Conservation (phyloP, 53 echinoderm and acorn worm genomes). For the Stichopus horrens region DNA sequence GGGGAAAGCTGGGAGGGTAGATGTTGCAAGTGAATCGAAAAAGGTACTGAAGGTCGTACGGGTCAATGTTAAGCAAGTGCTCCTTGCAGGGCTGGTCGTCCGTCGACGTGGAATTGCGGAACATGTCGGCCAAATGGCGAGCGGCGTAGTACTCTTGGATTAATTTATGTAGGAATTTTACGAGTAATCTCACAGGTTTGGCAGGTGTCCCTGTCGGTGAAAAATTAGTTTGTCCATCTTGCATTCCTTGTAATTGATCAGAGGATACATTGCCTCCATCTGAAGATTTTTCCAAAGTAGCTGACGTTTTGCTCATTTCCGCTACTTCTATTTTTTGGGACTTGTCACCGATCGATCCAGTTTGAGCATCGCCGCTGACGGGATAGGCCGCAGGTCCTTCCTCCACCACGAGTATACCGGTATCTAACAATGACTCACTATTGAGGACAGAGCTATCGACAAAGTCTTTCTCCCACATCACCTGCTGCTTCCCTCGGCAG, state of each 20-base stretch:
- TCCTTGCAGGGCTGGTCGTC: not conserved
- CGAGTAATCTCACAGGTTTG: not conserved
- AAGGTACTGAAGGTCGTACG: constrained; percentile 6
- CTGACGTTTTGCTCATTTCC: not conserved
- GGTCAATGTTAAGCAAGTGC: not conserved
- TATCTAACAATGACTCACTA: too few species aligned
- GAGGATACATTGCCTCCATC: not conserved
- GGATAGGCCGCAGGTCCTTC: too few species aligned
- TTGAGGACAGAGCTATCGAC: too few species aligned
- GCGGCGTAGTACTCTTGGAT: not conserved
- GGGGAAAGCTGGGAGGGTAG: constrained; percentile 5
- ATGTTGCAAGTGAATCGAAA: not conserved
- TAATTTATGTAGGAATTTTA: not conserved
- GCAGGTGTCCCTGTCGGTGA: not conserved
- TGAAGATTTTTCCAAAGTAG: not conserved
- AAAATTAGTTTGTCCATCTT: not conserved
- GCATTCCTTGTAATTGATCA: not conserved
- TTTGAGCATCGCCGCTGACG: too few species aligned
- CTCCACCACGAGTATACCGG: too few species aligned
- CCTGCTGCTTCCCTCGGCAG: too few species aligned
- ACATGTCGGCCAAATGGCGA: not conserved
- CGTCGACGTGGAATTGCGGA: not conserved
- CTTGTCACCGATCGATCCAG: too few species aligned
- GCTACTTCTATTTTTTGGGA: not conserved
- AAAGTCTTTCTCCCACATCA: too few species aligned